Evolutionary conservation across 2,113 vertebrate species (phyloP).

Genomic region (Aphyosemion australe): DNA sequence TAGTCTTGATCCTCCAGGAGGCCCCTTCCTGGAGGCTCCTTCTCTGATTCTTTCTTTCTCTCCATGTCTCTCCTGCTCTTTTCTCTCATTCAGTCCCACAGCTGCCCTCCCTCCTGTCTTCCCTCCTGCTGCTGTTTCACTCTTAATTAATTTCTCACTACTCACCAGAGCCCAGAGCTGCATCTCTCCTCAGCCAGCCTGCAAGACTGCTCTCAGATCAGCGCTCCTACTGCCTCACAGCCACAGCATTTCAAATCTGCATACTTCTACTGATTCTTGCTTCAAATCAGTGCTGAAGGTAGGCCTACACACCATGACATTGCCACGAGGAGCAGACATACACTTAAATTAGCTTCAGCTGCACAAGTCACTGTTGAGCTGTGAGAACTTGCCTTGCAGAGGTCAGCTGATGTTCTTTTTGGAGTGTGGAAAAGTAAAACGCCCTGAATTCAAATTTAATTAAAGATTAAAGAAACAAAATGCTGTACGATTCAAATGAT

Average conservation of each 20-base stretch:
- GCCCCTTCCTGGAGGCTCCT: slow-evolving; percentile 58
- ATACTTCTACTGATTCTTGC: slow-evolving; percentile 16
- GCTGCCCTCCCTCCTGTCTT: slow-evolving; percentile 60
- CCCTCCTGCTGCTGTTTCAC: slow-evolving; percentile 74
- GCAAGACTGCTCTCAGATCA: slow-evolving; percentile 62
- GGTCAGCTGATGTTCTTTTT: slow-evolving; percentile 33
- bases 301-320: slow-evolving; percentile 39
- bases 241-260: slow-evolving; percentile 42
- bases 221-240: slow-evolving; percentile 51
- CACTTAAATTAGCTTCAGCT: slow-evolving; percentile 59
- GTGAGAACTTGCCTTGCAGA: slow-evolving; percentile 13
- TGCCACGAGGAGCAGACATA: slow-evolving; percentile 43
- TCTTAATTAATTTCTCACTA: slow-evolving; percentile 82
- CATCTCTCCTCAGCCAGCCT: slow-evolving; percentile 62
- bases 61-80: slow-evolving; percentile 31
- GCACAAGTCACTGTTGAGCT: slow-evolving; percentile 33
- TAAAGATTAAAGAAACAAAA: background rate
- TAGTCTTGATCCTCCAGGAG: slow-evolving; percentile 74
- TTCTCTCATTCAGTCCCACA: slow-evolving; percentile 46
- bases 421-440: slow-evolving; percentile 46
- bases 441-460: background rate
- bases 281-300: slow-evolving; percentile 57
- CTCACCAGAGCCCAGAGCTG: slow-evolving; percentile 69
- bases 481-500: background rate
- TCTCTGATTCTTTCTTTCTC: slow-evolving; percentile 6